Base-by-base conservation (phyloP, 2,888 invertebrate species). In the Amblyteles armatorius region DNA sequence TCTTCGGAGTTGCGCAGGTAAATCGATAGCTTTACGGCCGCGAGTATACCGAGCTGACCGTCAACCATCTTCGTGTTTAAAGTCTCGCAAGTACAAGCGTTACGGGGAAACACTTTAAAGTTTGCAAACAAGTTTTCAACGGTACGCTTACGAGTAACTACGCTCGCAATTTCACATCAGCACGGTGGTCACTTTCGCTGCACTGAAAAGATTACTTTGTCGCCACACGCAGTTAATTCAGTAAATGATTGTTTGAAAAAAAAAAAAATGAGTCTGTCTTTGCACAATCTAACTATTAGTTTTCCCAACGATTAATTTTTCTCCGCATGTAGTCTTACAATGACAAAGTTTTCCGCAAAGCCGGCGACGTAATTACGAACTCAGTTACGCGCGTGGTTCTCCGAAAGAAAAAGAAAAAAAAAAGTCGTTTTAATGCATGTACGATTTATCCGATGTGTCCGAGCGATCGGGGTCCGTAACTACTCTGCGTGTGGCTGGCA, bases 391-490 rank as follows among this genome's bases (percentile, higher is more conserved):
- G 44, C 44, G 44, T 44, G 3, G 4, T 44, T 44, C 44, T 44
- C 44, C 44, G 44, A 44, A 44, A 44, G 44, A 44, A 44, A 44
- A 44, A 44, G n/a, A 44, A 13, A 44, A 44, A 44, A 44, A 44
- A 16, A 13, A 44, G 13, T 60, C 52, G 69, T 77, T 44, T 44
- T 82, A 65, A 76, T 82, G 55, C 36, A 29, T 29, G 19, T 48
- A 67, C 44, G 71, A 77, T 77, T 40, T 52, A 72, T 77, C 57
- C 52, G 52, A 72, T 65, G 55, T 74, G 57, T 80, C 80, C 48
- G 55, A 74, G 22, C 74, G 68, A 74, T 67, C 67, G 65, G 63
- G 29, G 60, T 71, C 19, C 4, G 65, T 52, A 55, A 22, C 67
- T 50, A 48, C 26, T 76, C 60, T 44, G 68, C 52, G 60, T 78